Evolutionary conservation across 2,113 vertebrate genomes (phyloP).

Genomic region (Camelus dromedarius): DNA sequence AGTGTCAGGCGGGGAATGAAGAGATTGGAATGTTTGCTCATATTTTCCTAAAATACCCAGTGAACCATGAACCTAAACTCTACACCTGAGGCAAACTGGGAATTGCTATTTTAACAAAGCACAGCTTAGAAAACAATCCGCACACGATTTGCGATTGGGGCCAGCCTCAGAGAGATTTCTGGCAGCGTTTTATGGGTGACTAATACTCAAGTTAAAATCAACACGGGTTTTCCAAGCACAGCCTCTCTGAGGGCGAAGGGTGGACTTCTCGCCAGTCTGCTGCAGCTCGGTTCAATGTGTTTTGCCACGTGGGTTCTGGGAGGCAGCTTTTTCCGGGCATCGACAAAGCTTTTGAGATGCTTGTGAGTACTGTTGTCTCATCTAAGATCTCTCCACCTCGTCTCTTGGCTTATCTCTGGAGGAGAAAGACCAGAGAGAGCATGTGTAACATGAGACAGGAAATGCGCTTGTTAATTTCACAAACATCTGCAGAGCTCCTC

Average conservation of each 20-base stretch:
- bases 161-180: slow-evolving; percentile 56
- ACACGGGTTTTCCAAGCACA: slow-evolving; percentile 81
- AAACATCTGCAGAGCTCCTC: not conserved
- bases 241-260: slow-evolving; percentile 37
- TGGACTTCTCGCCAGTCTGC: slow-evolving; percentile 73
- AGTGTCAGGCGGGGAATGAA: not conserved
- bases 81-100: slow-evolving; percentile 82
- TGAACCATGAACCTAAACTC: slow-evolving; percentile 72
- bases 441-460: not conserved
- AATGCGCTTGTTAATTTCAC: not conserved
- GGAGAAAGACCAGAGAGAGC: not conserved
- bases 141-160: fast-evolving
- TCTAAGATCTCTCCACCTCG: not conserved
- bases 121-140: slow-evolving; percentile 67
- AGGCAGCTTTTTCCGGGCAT: not conserved
- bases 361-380: not conserved
- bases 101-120: slow-evolving; percentile 60
- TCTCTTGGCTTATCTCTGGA: not conserved
- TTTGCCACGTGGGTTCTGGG: not conserved
- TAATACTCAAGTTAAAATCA: slow-evolving; percentile 82
- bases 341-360: slow-evolving; percentile 37
- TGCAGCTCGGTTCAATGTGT: fast-evolving
- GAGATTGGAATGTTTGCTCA: slow-evolving; percentile 73
- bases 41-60: slow-evolving; percentile 81
- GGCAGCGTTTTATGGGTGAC: slow-evolving; percentile 79